phyloP scores from a whole-genome alignment of 2,797 vertebrate species.

The Zenarchopterus dispar region DNA sequence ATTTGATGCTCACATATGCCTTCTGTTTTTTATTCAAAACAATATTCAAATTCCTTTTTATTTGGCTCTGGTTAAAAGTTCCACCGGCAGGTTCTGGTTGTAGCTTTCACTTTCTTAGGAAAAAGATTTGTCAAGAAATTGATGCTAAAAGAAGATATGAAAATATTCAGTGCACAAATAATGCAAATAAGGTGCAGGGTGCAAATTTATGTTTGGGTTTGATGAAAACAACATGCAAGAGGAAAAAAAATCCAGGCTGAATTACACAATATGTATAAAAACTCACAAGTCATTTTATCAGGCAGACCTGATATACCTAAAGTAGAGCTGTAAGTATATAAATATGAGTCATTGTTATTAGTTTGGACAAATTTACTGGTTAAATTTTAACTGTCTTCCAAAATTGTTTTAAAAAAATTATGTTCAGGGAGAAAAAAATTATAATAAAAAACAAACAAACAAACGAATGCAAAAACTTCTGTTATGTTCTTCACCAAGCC shows the following conservation, averaged over 20 bases:
- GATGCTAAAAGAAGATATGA: conserved; percentile 5
- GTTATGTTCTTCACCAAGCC: too few species aligned
- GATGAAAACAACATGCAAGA: conserved; percentile 6
- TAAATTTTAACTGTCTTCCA: not conserved
- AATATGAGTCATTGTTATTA: conserved; percentile 7
- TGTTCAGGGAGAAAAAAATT: conserved; percentile 1
- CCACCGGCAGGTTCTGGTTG: not conserved
- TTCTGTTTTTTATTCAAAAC: conserved; percentile 48
- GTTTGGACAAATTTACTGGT: not conserved
- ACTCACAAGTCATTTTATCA: conserved; percentile 8
- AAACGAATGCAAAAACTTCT: not conserved
- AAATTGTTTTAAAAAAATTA: conserved; percentile 2
- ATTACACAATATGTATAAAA: not conserved
- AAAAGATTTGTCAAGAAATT: not conserved
- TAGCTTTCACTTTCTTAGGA: conserved; percentile 1
- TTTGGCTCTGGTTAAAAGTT: not conserved
- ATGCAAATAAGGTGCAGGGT: conserved; percentile 10
- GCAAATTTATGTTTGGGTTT: conserved; percentile 5
- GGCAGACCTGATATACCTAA: not conserved
- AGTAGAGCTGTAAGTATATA: not conserved
- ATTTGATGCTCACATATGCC: not conserved
- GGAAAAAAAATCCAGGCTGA: conserved; percentile 13
- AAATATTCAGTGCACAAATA: conserved; percentile 18
- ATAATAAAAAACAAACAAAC: too few species aligned
- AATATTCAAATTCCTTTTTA: conserved; percentile 38